Base-by-base conservation (phyloP, 2,113 vertebrate genomes). In the Sinocyclocheilus anophthalmus region DNA sequence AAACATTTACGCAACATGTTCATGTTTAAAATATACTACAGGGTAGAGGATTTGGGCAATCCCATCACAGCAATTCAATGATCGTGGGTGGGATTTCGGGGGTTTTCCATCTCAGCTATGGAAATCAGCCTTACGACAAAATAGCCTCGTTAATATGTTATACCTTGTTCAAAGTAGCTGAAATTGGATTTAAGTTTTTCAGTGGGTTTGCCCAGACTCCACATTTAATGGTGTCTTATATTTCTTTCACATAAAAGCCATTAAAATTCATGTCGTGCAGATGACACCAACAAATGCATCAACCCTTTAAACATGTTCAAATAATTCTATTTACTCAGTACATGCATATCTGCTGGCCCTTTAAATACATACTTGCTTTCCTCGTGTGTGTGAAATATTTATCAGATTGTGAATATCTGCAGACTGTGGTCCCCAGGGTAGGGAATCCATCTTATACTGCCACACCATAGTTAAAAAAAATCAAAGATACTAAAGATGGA, bases 261-360 rank as follows among this genome's bases (percentile, higher is more conserved):
- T 88, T 84, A 70, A 50, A 67, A 30, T 83, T 24, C 59, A 70
- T 85, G 70, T 84, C 84, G 79, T 86, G 85, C 69, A 69, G 61
- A 87, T 73, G 61, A 82, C 86, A 83, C 89, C 90, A 91, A 94
- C 90, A 86, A 88, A 93, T 91, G 93, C 93, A 94, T 92, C 88
- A 93, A 92, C 93, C 94, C 94, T 95, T 95, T 95, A 95, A 94
- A 88, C 89, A 86, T 84, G 89, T 84, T 84, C 88, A 86, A 87
- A 87, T 88, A 65, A 57, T 85, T 83, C 88, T 88, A 90, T 89
- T 85, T 85, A 63, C 80, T 84, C 83, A 87, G 70, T 81, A 85
- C 87, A 72, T 84, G 63, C 78, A 79, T 83, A 86, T 65, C 84
- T 90, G 87, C 87, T 82, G 88, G 85, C 89, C 89, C 89, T 90